Evolutionary conservation across 2,888 invertebrate genomes (phyloP).

Genomic region (Andrena trimmerana): DNA sequence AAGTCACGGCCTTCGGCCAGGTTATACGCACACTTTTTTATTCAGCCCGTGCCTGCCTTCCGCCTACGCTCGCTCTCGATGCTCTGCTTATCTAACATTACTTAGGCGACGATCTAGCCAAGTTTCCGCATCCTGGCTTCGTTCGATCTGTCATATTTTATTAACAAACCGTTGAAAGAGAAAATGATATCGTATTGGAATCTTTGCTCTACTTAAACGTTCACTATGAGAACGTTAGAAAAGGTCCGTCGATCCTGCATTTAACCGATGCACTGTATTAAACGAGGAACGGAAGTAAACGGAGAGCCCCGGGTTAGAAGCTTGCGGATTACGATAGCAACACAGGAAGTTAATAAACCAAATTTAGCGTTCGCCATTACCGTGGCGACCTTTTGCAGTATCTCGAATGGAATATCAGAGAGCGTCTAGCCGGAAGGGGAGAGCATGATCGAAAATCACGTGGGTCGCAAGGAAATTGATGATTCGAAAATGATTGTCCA

Average conservation of each 20-base stretch:
- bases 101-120: not conserved
- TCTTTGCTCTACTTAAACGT: not conserved
- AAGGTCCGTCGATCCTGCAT: slow-evolving; percentile 58
- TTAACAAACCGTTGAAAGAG: not conserved
- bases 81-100: slow-evolving; percentile 11
- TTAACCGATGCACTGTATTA: slow-evolving; percentile 66
- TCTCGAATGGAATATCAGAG: slow-evolving; percentile 36
- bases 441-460: slow-evolving; percentile 4
- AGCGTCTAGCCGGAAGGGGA: slow-evolving; percentile 16
- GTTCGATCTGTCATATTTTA: not conserved
- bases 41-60: slow-evolving; percentile 46
- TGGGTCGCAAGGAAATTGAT: not conserved
- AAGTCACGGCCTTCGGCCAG: slow-evolving; percentile 54
- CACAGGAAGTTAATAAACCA: slow-evolving; percentile 79
- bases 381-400: slow-evolving; percentile 42
- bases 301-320: slow-evolving; percentile 56
- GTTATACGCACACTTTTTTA: slow-evolving; percentile 56
- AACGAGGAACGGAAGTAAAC: slow-evolving; percentile 67
- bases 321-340: slow-evolving; percentile 55
- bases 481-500: not conserved
- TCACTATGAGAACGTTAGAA: slow-evolving; percentile 18
- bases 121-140: slow-evolving; percentile 28
- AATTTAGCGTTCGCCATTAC: slow-evolving; percentile 77
- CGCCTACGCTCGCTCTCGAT: slow-evolving; percentile 38
- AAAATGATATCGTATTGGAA: not conserved